Conservation (phyloP, 2,797 vertebrate genomes). For the Etheostoma nigrum region DNA sequence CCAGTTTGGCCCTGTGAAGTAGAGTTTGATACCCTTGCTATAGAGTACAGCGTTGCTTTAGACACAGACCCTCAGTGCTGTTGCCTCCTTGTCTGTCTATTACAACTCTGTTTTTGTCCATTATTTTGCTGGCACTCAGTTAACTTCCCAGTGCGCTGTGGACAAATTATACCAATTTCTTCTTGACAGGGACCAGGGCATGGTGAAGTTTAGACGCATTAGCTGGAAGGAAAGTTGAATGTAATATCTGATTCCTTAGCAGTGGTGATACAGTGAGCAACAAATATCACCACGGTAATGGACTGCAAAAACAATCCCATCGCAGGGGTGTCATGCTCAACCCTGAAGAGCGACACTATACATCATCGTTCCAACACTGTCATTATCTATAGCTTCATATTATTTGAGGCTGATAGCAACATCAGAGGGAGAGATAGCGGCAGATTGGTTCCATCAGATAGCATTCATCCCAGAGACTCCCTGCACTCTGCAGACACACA, state of each 20-base stretch:
- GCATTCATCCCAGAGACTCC: constrained; percentile 31
- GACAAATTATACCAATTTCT: constrained; percentile 8
- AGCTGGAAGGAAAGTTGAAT: not conserved
- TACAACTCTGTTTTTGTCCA: not conserved
- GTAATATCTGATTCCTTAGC: not conserved
- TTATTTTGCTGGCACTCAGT: not conserved
- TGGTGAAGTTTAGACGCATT: not conserved
- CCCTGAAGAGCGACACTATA: not conserved
- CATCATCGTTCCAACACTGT: constrained; percentile 3
- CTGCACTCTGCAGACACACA: not conserved
- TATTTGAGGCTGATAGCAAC: constrained; percentile 55
- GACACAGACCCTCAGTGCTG: not conserved
- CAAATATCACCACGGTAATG: not conserved
- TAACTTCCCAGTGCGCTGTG: not conserved
- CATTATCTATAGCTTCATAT: constrained; percentile 57
- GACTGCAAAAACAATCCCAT: not conserved
- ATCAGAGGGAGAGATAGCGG: constrained; percentile 36
- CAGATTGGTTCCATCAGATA: constrained; percentile 60
- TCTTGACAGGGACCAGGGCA: not conserved
- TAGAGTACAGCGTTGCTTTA: too few relatives aligned
- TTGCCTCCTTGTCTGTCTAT: not conserved
- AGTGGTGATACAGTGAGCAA: constrained; percentile 30
- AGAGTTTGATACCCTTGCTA: too few relatives aligned
- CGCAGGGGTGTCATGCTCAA: not conserved
- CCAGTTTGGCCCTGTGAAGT: too few relatives aligned